Evolutionary conservation across 2,797 vertebrate genomes (phyloP).

Genomic region (Cirrhinus molitorella): DNA sequence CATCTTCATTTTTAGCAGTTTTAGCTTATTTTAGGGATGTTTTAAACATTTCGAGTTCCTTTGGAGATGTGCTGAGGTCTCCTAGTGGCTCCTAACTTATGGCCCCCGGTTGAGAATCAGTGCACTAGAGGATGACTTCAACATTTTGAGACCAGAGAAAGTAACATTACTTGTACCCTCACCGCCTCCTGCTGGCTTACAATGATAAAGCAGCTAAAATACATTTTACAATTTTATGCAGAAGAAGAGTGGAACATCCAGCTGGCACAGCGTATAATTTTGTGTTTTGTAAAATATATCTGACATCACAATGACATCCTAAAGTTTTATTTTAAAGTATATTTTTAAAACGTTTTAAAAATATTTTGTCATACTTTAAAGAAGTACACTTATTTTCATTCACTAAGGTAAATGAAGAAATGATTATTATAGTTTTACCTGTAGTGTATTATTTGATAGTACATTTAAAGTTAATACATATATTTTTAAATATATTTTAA

Average conservation of each 20-base stretch:
- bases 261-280: background rate
- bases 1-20: background rate
- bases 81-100: background rate
- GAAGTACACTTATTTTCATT: background rate
- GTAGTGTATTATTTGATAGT: background rate
- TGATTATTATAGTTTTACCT: background rate
- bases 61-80: background rate
- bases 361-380: background rate
- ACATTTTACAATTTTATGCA: background rate
- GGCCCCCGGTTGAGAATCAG: background rate
- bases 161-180: constrained; percentile 44
- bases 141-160: background rate
- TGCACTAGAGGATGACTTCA: background rate
- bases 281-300: background rate
- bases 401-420: background rate
- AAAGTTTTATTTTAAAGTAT: background rate
- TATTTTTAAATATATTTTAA: background rate
- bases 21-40: background rate
- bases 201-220: background rate
- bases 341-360: background rate
- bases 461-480: background rate
- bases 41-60: background rate
- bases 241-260: background rate
- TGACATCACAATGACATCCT: background rate
- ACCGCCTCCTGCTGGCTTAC: constrained; percentile 75